Evolutionary conservation across 2,797 vertebrate genomes (phyloP), one percentile per base, ranked within the genome.

Genomic region (Nasua narica): DNA sequence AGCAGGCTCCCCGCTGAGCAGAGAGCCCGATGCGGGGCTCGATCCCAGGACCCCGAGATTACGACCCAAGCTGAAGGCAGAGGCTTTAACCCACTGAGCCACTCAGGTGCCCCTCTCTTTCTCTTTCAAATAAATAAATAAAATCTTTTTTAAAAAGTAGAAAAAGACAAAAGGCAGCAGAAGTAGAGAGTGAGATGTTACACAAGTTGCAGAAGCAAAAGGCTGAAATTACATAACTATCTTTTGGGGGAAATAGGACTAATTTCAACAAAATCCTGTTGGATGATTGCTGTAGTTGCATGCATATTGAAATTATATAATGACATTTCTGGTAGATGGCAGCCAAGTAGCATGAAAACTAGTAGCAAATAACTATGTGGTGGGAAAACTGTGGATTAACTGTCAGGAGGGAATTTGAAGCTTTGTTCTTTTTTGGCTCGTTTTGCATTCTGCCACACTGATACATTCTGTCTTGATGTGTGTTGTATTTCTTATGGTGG

Each of bases 251-350:
- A 84, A 70, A 84, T 62, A 54, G 23, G 48, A 21, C 43, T 76
- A 83, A 84, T 95, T 94, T 92, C 65, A 60, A 13, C 52, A 16
- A 78, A 90, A 48, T 88, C 19, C 48, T 86, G 32, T 92, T 79
- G 48, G 43, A n/a, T 86, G 78, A 87, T 52, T 67, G 70, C 77
- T 90, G 15, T 69, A 18, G 54, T 92, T 94, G n/a, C 65, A 58
- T 81, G 70, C 69, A 83, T 81, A 65, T 29, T 89, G 69, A 97
- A 94, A 91, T 89, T 69, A 54, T 67, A 56, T 85, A 84, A 89
- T 92, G 78, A 23, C 67, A 19, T 94, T 93, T 92, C 94, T 97
- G 85, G 82, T 91, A 93, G 85, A 72, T 96, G 65, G 81, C 86
- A 97, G 62, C 43, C 89, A 96, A 84, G 77, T 86, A 76, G 37